Conservation (phyloP, 2,113 vertebrate genomes). For the Cnemophilus loriae region DNA sequence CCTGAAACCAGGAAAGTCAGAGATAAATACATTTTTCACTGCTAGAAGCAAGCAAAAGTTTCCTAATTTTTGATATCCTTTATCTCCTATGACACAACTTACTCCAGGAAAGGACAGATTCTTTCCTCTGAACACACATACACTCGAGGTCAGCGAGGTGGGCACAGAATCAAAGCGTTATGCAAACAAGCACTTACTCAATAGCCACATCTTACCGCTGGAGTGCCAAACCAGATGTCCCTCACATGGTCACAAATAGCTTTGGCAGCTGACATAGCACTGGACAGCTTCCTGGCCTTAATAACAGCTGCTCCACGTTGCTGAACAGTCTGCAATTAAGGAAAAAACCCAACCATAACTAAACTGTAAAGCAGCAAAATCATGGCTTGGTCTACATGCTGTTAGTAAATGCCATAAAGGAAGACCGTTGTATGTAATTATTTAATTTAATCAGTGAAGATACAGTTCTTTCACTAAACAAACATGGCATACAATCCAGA, state of each 20-base stretch:
- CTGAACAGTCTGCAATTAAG: conserved; percentile 84
- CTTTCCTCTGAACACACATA: neutral
- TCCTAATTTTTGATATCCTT: neutral
- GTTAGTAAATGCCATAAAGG: neutral
- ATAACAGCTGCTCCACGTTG: conserved; percentile 93
- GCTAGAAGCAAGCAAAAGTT: neutral
- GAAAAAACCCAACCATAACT: neutral
- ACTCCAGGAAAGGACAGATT: neutral
- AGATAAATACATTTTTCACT: neutral
- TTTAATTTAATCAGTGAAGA: neutral
- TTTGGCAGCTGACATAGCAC: conserved; percentile 97
- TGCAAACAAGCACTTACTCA: neutral
- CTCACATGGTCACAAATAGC: conserved; percentile 95
- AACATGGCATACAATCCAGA: neutral
- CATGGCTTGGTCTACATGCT: neutral
- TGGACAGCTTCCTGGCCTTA: conserved; percentile 94
- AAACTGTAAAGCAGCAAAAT: neutral
- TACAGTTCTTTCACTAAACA: neutral
- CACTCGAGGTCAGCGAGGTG: neutral
- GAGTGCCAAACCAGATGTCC: conserved; percentile 92
- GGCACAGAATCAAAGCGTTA: neutral
- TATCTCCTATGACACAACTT: neutral
- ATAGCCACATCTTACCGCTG: conserved; percentile 75
- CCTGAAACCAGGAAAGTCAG: conserved; percentile 70
- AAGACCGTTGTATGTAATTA: fast-evolving